phyloP scores from a whole-genome alignment of 2,797 vertebrate genomes.

The Aselliscus stoliczkanus region DNA sequence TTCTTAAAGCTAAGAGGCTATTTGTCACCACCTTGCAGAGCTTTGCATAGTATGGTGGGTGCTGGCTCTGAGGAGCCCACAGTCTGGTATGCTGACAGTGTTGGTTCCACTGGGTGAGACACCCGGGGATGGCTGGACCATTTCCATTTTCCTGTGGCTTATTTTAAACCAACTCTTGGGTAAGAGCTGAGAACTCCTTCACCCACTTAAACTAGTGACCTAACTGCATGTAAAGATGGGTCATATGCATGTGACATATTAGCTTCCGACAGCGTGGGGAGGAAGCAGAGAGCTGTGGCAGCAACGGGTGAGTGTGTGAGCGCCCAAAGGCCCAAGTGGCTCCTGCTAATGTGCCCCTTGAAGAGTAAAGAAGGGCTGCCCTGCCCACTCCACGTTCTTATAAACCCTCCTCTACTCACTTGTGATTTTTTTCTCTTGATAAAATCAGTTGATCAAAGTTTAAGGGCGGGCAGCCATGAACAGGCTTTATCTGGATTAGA shows the following conservation, averaged over 20 bases:
- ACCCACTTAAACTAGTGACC: not conserved
- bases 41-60: not conserved
- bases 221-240: not conserved
- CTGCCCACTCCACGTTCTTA: not conserved
- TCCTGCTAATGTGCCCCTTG: not conserved
- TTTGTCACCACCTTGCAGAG: not conserved
- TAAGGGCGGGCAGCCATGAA: not conserved
- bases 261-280: not conserved
- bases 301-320: fast-evolving
- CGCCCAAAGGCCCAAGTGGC: too few species aligned
- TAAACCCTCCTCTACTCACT: not conserved
- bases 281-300: not conserved
- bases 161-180: not conserved
- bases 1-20: not conserved
- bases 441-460: not conserved
- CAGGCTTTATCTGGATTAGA: not conserved
- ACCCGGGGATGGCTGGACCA: not conserved
- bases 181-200: not conserved
- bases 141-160: not conserved
- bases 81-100: too few species aligned
- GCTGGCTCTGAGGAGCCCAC: not conserved
- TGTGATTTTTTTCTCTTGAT: not conserved
- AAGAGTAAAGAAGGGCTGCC: too few species aligned
- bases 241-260: not conserved
- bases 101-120: not conserved